Evolutionary conservation across 2,888 invertebrate genomes (phyloP).

Genomic region (Cheilosia impressa): DNA sequence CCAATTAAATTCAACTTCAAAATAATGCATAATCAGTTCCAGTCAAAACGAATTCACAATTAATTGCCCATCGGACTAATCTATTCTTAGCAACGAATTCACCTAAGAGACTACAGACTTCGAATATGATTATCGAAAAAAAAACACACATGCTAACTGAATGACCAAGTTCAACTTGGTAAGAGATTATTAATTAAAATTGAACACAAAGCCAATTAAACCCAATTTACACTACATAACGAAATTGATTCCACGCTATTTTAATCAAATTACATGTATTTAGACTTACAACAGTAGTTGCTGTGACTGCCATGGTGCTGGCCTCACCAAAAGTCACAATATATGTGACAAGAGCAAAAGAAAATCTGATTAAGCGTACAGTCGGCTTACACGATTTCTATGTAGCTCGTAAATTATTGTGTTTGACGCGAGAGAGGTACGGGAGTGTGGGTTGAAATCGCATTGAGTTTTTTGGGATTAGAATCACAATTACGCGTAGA

Average conservation of each 20-base stretch:
- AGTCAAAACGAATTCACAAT: constrained; percentile 60
- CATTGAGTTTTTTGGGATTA: constrained; percentile 58
- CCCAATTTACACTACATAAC: constrained; percentile 62
- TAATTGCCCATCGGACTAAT: constrained; percentile 68
- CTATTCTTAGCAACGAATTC: constrained; percentile 64
- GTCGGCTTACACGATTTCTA: constrained; percentile 51
- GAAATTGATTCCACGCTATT: constrained; percentile 56
- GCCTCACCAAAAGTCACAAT: background rate
- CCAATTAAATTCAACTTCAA: constrained; percentile 53
- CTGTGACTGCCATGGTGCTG: background rate
- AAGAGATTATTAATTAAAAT: constrained; percentile 64
- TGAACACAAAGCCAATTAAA: constrained; percentile 66
- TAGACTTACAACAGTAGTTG: background rate
- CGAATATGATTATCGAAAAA: constrained; percentile 9
- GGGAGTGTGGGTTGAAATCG: constrained; percentile 44
- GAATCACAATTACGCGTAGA: constrained; percentile 59
- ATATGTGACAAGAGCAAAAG: constrained; percentile 43
- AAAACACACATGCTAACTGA: background rate
- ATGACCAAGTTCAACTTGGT: constrained; percentile 33
- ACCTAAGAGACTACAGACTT: constrained; percentile 24
- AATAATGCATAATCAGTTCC: constrained; percentile 60
- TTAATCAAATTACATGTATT: constrained; percentile 43
- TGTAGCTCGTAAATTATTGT: constrained; percentile 42
- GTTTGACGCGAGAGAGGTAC: constrained; percentile 32
- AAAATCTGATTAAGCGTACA: constrained; percentile 51